Evolutionary conservation across 2,797 vertebrate species (phyloP).

Genomic region (Aplochiton taeniatus): DNA sequence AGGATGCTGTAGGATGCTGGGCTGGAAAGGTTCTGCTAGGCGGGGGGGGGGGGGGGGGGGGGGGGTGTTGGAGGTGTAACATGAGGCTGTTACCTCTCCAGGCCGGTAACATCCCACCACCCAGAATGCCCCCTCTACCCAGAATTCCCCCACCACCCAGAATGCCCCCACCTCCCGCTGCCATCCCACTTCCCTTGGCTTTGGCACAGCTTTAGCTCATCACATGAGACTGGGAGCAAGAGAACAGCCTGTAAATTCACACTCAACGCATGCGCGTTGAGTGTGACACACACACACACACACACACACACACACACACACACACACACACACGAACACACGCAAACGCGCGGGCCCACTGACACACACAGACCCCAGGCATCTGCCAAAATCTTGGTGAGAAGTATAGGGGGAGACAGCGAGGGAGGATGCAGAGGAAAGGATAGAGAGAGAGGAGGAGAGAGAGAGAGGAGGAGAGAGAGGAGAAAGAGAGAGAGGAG

Average conservation of each 20-base stretch:
- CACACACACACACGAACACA: neutral
- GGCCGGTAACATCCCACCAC: too few species aligned
- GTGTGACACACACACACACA: conserved; percentile 1
- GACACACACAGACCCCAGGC: conserved; percentile 8
- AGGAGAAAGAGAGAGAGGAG: neutral
- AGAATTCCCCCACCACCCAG: too few species aligned
- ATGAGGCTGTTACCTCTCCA: neutral
- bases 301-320: conserved; percentile 1
- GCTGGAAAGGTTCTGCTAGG: conserved; percentile 11
- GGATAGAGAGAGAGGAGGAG: neutral
- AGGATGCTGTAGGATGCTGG: neutral
- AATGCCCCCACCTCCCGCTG: too few species aligned
- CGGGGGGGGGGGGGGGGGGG: conserved; percentile 27
- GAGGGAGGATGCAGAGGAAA: neutral
- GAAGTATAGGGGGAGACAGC: neutral
- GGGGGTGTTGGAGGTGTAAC: too few species aligned
- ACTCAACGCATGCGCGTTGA: too few species aligned
- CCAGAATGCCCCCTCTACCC: too few species aligned
- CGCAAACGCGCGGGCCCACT: neutral
- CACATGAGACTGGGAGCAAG: neutral
- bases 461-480: neutral
- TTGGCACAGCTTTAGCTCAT: neutral
- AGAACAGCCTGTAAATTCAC: neutral
- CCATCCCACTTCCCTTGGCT: neutral
- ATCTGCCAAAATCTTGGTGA: conserved; percentile 20